phyloP scores from a whole-genome alignment of 2,797 vertebrate genomes.

The Leuciscus waleckii region DNA sequence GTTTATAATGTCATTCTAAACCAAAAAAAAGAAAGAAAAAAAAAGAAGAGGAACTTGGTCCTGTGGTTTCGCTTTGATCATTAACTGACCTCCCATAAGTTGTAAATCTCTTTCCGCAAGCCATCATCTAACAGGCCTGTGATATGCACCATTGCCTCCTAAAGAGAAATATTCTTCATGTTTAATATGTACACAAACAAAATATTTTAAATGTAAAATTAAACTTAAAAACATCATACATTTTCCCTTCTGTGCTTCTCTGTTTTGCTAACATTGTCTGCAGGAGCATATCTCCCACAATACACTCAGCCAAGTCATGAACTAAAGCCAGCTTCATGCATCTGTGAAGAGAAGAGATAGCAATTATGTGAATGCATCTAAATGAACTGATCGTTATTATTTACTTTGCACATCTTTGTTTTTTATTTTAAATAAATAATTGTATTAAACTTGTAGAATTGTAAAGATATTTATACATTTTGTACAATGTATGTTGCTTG shows the following conservation, averaged over 20 bases:
- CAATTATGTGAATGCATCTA: background rate
- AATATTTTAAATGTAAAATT: background rate
- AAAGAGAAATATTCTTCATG: constrained; percentile 50
- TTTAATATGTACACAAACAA: background rate
- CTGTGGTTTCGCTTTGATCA: background rate
- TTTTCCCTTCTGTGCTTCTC: constrained; percentile 94
- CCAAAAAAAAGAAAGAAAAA: background rate
- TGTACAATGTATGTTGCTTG: background rate
- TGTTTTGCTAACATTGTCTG: constrained; percentile 93
- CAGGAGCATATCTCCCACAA: constrained; percentile 95
- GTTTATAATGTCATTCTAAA: background rate
- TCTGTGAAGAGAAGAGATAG: constrained; percentile 71
- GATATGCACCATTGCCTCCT: constrained; percentile 92
- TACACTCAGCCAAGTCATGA: constrained; percentile 98
- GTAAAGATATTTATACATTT: background rate
- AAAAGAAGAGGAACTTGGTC: background rate
- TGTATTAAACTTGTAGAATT: background rate
- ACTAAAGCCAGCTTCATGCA: constrained; percentile 93
- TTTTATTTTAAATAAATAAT: background rate
- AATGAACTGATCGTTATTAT: background rate
- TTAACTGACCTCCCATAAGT: constrained; percentile 89
- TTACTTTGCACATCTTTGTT: background rate
- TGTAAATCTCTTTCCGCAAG: constrained; percentile 87
- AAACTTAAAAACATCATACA: constrained; percentile 68
- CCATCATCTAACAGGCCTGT: constrained; percentile 84